Conservation (phyloP, 2,797 vertebrate genomes). For the Cynodonichthys magdalenae region DNA sequence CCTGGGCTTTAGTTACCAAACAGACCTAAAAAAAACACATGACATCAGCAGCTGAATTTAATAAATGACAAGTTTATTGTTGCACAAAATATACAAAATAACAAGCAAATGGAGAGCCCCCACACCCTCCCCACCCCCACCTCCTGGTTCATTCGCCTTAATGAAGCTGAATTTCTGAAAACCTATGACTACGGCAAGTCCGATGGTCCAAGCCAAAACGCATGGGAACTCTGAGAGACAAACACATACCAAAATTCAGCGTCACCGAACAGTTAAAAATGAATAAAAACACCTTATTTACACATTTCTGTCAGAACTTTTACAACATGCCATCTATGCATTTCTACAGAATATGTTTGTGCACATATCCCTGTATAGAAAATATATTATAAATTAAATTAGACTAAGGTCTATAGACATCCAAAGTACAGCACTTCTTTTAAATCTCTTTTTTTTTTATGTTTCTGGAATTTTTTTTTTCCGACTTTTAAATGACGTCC, state of each 20-base stretch:
- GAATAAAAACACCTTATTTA: constrained; percentile 89
- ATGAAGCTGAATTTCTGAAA: constrained; percentile 85
- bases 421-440: constrained; percentile 81
- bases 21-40: constrained; percentile 5
- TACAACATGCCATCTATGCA: constrained; percentile 88
- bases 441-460: constrained; percentile 54
- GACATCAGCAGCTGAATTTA: constrained; percentile 67
- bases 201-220: constrained; percentile 81
- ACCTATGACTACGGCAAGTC: constrained; percentile 82
- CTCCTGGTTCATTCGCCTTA: constrained; percentile 69
- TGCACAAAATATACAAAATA: constrained; percentile 93
- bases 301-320: constrained; percentile 83
- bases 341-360: constrained; percentile 83
- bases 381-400: constrained; percentile 85
- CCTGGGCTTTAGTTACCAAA: too few relatives aligned
- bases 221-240: constrained; percentile 80
- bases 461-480: constrained; percentile 44
- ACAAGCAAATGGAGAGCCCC: constrained; percentile 87
- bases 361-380: constrained; percentile 84
- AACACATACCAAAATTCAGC: constrained; percentile 84
- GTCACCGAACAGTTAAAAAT: constrained; percentile 88
- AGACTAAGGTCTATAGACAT: constrained; percentile 85
- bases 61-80: constrained; percentile 92
- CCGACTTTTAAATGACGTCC: constrained; percentile 57
- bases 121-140: constrained; percentile 27